Evolutionary conservation across 2,113 vertebrate species (phyloP).

Genomic region (Theristicus caerulescens): DNA sequence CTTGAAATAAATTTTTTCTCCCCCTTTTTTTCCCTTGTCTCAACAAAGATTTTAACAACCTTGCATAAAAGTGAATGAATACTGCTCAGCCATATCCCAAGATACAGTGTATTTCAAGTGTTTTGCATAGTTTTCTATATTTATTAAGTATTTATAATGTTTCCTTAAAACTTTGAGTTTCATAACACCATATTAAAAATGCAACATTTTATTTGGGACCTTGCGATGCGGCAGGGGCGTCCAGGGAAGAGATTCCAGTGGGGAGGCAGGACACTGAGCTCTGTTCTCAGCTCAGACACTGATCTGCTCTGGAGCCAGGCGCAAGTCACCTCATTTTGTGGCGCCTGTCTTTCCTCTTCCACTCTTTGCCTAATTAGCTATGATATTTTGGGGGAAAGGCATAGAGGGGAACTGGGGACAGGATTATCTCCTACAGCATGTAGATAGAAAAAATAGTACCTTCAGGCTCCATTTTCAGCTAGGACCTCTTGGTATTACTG

Average conservation of each 20-base stretch:
- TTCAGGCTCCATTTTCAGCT: not conserved
- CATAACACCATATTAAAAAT: not conserved
- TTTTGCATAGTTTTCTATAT: not conserved
- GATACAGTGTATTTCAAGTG: not conserved
- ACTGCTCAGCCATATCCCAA: not conserved
- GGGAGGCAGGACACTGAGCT: not conserved
- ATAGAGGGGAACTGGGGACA: not conserved
- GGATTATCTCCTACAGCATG: not conserved
- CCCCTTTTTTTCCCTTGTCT: not conserved
- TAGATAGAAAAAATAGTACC: not conserved
- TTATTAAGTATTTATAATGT: not conserved
- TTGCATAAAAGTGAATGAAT: not conserved
- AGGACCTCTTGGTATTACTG: not conserved
- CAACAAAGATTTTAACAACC: not conserved
- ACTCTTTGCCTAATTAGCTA: not conserved
- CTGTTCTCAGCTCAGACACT: not conserved
- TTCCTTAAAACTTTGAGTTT: not conserved
- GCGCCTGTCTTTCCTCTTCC: not conserved
- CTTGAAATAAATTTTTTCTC: not conserved
- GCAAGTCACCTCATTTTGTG: not conserved
- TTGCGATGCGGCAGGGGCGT: not conserved
- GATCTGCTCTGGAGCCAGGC: not conserved
- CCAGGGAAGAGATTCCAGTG: not conserved
- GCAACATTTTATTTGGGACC: not conserved
- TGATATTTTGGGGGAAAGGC: not conserved